phyloP scores from a whole-genome alignment of 2,113 vertebrate genomes.

The Psettodes erumei region DNA sequence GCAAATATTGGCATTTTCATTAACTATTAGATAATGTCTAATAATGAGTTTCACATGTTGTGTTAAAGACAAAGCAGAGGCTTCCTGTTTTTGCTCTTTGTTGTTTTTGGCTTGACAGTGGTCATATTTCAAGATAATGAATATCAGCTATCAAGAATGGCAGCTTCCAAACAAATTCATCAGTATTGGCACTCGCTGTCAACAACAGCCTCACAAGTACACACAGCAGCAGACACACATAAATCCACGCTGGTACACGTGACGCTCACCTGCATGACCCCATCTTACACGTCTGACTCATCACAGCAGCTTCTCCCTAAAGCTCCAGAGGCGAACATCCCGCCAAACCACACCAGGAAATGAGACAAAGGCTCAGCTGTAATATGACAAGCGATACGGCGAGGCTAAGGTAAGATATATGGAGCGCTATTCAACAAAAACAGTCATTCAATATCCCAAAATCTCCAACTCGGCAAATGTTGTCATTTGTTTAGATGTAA shows the following conservation, averaged over 20 bases:
- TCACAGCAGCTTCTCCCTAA: slow-evolving; percentile 27
- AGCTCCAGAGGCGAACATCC: not conserved
- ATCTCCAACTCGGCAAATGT: not conserved
- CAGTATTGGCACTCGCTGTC: slow-evolving; percentile 53
- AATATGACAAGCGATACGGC: not conserved
- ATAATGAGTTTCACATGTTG: slow-evolving; percentile 1
- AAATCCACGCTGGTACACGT: not conserved
- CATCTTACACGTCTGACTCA: slow-evolving; percentile 25
- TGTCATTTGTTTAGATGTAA: not conserved
- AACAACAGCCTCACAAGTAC: slow-evolving; percentile 8
- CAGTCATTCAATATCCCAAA: not conserved
- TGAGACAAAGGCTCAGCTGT: not conserved
- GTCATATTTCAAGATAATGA: slow-evolving; percentile 56
- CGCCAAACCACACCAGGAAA: not conserved
- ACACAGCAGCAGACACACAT: slow-evolving; percentile 13
- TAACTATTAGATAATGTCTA: not conserved
- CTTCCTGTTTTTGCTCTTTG: slow-evolving; percentile 19
- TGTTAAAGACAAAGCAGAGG: not conserved
- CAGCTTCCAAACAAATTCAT: slow-evolving; percentile 37
- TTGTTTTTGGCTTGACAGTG: slow-evolving; percentile 23
- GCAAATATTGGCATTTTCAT: slow-evolving; percentile 24
- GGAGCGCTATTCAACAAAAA: not conserved
- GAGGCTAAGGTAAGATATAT: not conserved
- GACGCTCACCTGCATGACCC: slow-evolving; percentile 14
- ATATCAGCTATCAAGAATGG: slow-evolving; percentile 26